Evolutionary conservation across 2,113 vertebrate species (phyloP), one percentile per base, ranked within the genome.

Genomic region (Verasper variegatus): DNA sequence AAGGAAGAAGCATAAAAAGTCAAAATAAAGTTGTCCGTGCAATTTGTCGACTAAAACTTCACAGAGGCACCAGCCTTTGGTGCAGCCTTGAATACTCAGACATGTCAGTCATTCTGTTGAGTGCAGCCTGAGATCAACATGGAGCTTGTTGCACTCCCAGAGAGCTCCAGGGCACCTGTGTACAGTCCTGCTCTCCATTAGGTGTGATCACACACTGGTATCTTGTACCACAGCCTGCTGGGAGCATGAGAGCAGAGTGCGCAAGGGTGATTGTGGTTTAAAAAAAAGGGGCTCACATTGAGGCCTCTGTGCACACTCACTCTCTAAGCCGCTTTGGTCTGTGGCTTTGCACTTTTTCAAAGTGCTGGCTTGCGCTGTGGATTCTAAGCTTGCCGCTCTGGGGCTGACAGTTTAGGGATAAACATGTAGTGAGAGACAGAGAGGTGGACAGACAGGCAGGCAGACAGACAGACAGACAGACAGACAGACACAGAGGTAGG

Each of bases 331-430:
- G 83, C 88, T 92, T 90, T 93, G 81, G 86, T 86, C 82, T 77
- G 80, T 66, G 80, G 88, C 84, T 90, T 88, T 90, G 80, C 79
- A 84, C 84, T 88, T 86, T 89, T 90, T 91, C 89, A 91, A 94
- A 92, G 89, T 74, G 81, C 70, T 84, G 79, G 85, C 85, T 89
- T 71, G 86, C 52, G 70, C 83, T 74, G 76, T 47, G 45, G 87
- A 85, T 83, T 74, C 86, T 83, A 78, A 88, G 92, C 88, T 71
- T 56, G 61, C 82, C 57, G 81, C 85, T 82, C 35, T 49, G 78
- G 79, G 79, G 81, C 82, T 65, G 84, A 72, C 63, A 77, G 75
- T 78, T 70, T 11, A 45, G 59, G 70, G 80, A 83, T 81, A 59
- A 73, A 71, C 49, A 71, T 35, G 71, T 9, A 27, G 13, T 27